Evolutionary conservation across 2,888 invertebrate species (phyloP).

Genomic region (Archaeoteleia sp.): DNA sequence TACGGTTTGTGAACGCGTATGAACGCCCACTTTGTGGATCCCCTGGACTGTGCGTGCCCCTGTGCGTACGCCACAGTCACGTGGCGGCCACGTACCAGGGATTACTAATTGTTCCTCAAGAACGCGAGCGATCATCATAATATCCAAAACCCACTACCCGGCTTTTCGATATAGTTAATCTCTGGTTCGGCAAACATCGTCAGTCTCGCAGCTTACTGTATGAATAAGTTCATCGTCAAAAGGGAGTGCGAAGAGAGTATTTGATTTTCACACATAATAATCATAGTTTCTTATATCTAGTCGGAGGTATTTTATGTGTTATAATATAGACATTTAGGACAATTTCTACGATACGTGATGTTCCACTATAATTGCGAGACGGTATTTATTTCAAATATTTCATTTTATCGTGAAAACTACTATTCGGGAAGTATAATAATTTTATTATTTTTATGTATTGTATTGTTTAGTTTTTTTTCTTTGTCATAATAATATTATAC

Average conservation of each 20-base stretch:
- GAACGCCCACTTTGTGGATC: conserved; percentile 49
- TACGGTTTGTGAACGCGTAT: conserved; percentile 52
- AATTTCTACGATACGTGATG: too few species aligned
- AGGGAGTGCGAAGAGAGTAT: conserved; percentile 58
- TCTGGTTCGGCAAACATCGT: conserved; percentile 68
- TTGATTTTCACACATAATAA: conserved; percentile 70
- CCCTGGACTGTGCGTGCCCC: conserved; percentile 54
- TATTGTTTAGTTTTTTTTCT: too few species aligned
- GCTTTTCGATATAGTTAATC: conserved; percentile 71
- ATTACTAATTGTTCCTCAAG: conserved; percentile 72
- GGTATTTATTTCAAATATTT: too few species aligned
- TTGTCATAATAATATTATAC: too few species aligned
- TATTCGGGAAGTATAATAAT: too few species aligned
- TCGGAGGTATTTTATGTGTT: too few species aligned
- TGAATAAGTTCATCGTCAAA: conserved; percentile 57
- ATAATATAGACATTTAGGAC: too few species aligned
- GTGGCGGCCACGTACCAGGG: conserved; percentile 68
- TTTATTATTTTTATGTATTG: too few species aligned
- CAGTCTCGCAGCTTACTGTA: too few species aligned
- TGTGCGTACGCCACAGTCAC: conserved; percentile 61
- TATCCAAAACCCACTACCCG: conserved; percentile 64
- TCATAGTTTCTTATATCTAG: conserved; percentile 43
- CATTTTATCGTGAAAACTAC: too few species aligned
- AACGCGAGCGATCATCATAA: conserved; percentile 70
- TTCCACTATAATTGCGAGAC: too few species aligned